A percentile compares a stretch with the other conserved stretches of the same genome.
Evolutionary conservation across 2,113 vertebrate genomes (phyloP).

Genomic region (Chloropsis hardwickii): DNA sequence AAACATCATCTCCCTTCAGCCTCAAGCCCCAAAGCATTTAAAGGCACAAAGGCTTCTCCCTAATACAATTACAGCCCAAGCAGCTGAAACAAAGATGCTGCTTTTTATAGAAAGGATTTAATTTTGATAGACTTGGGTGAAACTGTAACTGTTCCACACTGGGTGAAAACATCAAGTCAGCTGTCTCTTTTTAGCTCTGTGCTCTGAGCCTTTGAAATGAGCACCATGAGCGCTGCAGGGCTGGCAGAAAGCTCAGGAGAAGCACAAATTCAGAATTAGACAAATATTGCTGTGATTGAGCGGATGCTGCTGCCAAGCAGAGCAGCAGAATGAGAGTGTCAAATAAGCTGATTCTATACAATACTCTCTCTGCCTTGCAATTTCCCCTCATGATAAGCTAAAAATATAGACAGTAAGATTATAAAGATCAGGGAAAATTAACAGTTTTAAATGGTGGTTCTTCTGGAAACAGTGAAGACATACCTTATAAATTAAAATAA

Average conservation of each 20-base stretch:
- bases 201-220: conserved; percentile 27
- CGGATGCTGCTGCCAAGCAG: background rate
- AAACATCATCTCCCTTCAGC: background rate
- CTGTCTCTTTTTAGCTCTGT: background rate
- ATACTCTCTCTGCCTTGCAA: background rate
- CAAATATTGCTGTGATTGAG: background rate
- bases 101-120: background rate
- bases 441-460: background rate
- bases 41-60: background rate
- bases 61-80: background rate
- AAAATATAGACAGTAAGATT: background rate
- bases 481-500: background rate
- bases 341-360: background rate
- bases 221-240: background rate
- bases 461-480: background rate
- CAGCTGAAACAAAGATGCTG: background rate
- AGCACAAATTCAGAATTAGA: background rate
- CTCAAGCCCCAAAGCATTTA: background rate
- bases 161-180: conserved; percentile 17
- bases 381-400: background rate
- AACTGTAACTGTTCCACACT: conserved; percentile 24
- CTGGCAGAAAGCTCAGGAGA: background rate
- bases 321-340: background rate
- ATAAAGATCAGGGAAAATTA: background rate
- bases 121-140: conserved; percentile 33